Percentiles rank a stretch among this genome's conserved stretches.
Evolutionary conservation across 2,113 vertebrate genomes (phyloP).

Genomic region (Piaya cayana): DNA sequence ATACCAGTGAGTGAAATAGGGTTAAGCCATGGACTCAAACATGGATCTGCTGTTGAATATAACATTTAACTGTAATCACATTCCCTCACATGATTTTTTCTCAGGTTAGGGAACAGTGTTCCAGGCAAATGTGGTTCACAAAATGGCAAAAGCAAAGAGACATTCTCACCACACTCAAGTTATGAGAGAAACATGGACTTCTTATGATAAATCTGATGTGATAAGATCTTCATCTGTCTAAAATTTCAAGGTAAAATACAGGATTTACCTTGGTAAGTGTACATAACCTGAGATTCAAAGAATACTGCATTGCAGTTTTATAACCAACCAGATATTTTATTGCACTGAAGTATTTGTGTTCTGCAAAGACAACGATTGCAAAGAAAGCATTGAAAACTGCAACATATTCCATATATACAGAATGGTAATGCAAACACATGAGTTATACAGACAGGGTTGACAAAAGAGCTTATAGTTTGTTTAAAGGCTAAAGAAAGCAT

Average conservation of each 20-base stretch:
- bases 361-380: not conserved
- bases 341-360: not conserved
- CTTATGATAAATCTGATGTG: not conserved
- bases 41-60: not conserved
- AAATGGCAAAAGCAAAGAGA: not conserved
- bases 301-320: not conserved
- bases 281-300: not conserved
- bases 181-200: not conserved
- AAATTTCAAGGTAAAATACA: not conserved
- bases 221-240: not conserved
- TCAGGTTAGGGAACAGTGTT: not conserved
- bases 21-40: not conserved
- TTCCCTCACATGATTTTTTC: not conserved
- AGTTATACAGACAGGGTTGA: not conserved
- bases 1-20: not conserved
- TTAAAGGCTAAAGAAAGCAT: not conserved
- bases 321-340: not conserved
- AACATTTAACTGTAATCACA: not conserved
- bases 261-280: not conserved
- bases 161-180: rapidly evolving
- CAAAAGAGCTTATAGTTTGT: not conserved
- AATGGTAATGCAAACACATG: not conserved
- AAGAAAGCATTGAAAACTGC: not conserved
- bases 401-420: rapidly evolving
- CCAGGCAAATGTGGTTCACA: not conserved